phyloP scores from a whole-genome alignment of 2,113 vertebrate genomes.

The Panurus biarmicus region DNA sequence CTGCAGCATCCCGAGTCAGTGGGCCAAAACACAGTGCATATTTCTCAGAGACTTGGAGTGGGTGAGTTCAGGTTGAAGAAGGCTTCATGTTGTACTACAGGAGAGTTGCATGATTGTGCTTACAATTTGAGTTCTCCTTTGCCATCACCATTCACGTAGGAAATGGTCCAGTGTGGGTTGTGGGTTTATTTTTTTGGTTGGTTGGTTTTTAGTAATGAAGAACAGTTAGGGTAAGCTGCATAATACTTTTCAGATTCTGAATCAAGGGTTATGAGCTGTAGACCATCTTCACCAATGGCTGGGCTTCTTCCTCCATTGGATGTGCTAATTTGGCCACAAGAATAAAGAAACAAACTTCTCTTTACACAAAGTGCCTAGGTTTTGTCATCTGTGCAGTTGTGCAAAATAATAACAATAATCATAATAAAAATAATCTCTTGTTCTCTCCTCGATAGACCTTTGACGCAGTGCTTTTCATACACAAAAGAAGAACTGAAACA shows the following conservation, averaged over 20 bases:
- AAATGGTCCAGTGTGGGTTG: slow-evolving; percentile 56
- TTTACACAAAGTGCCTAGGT: slow-evolving; percentile 71
- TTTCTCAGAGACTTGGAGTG: slow-evolving; percentile 31
- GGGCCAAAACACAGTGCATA: slow-evolving; percentile 56
- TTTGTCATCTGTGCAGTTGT: slow-evolving; percentile 71
- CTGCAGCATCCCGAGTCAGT: slow-evolving; percentile 58
- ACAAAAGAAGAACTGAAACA: slow-evolving; percentile 60
- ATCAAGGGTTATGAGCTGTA: slow-evolving; percentile 15
- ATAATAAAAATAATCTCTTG: slow-evolving; percentile 75
- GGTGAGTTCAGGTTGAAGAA: neutral
- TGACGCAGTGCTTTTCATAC: slow-evolving; percentile 62
- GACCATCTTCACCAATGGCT: slow-evolving; percentile 11
- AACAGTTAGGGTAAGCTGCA: slow-evolving; percentile 13
- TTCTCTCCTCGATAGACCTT: slow-evolving; percentile 65
- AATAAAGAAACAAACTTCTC: slow-evolving; percentile 53
- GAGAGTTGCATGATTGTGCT: slow-evolving; percentile 55
- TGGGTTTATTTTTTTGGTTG: neutral
- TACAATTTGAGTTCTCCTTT: slow-evolving; percentile 16
- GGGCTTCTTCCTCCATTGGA: slow-evolving; percentile 37
- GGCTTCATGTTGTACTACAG: neutral
- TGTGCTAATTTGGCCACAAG: slow-evolving; percentile 49
- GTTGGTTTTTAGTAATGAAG: neutral
- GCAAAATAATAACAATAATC: slow-evolving; percentile 74
- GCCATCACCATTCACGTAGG: slow-evolving; percentile 7
- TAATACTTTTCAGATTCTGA: slow-evolving; percentile 40